Evolutionary conservation across 2,888 invertebrate genomes (phyloP).

Genomic region (Troilus luridus): DNA sequence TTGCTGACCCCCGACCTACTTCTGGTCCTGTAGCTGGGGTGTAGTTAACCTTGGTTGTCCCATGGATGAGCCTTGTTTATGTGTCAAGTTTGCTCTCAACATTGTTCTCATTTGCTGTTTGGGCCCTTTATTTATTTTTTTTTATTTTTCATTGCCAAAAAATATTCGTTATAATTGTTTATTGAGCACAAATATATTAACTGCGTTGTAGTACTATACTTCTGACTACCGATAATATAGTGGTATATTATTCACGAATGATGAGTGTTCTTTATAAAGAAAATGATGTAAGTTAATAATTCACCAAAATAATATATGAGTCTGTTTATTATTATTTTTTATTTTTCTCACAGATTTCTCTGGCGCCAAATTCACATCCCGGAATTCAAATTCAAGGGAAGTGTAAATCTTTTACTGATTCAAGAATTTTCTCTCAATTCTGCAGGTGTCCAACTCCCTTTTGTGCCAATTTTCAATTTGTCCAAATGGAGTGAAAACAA

Average conservation of each 20-base stretch:
- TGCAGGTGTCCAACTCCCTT: too few relatives aligned
- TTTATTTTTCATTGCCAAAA: background rate
- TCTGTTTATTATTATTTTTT: too few relatives aligned
- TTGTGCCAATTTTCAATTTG: too few relatives aligned
- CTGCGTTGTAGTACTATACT: background rate
- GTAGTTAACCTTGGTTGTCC: slow-evolving; percentile 19
- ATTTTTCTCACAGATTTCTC: too few relatives aligned
- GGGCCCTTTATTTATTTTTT: background rate
- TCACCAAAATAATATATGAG: too few relatives aligned
- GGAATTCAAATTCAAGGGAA: too few relatives aligned
- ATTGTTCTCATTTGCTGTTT: background rate
- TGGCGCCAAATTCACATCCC: too few relatives aligned
- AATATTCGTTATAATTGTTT: background rate
- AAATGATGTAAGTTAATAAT: too few relatives aligned
- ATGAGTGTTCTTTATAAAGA: background rate
- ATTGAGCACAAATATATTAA: background rate
- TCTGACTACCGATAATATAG: background rate
- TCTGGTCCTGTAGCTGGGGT: background rate
- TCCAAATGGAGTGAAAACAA: too few relatives aligned
- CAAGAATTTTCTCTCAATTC: too few relatives aligned
- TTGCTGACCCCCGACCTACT: slow-evolving; percentile 28
- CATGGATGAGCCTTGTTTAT: background rate
- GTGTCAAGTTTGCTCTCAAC: background rate
- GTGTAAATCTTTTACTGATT: too few relatives aligned
- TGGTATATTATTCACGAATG: background rate